A percentile compares a stretch with the other conserved stretches of the same genome.
These are phyloP conservation scores for Neodon shergylaensis DNA, from an alignment of 2,113 vertebrate genomes.

Conservation along the genomic window DNA sequence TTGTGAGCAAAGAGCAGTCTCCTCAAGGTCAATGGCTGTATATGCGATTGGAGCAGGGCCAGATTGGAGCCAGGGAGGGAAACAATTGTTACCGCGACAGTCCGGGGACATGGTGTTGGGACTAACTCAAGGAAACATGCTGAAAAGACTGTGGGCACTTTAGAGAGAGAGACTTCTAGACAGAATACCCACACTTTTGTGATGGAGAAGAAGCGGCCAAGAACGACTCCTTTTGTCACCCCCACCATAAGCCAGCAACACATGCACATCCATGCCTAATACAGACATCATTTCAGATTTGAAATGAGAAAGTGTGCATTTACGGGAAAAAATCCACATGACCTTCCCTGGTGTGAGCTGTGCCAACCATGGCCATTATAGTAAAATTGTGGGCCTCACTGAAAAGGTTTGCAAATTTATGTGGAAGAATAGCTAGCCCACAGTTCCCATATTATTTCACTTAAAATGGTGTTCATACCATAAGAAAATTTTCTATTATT, in stretches of 20 bases:
- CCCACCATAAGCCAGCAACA: neutral
- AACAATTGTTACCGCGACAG: neutral
- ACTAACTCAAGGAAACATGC: neutral
- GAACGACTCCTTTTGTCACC: neutral
- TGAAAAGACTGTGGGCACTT: neutral
- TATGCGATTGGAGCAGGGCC: neutral
- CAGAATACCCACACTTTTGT: neutral
- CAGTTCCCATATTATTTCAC: neutral
- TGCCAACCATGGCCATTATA: neutral
- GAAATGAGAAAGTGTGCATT: conserved; percentile 1
- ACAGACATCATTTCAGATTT: neutral
- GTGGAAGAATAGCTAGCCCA: neutral
- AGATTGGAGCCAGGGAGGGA: neutral
- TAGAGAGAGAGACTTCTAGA: neutral
- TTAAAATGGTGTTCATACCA: conserved; percentile 5
- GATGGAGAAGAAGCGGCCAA: neutral
- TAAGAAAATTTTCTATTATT: neutral
- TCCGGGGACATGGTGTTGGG: neutral
- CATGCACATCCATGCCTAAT: neutral
- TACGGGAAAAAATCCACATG: neutral
- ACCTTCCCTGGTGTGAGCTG: neutral
- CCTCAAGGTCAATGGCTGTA: neutral
- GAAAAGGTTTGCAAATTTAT: conserved; percentile 10
- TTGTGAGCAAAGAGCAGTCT: neutral
- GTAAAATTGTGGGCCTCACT: neutral